Evolutionary conservation across 2,888 invertebrate genomes (phyloP), one percentile per base, ranked within the genome.

Genomic region (Clitarchus hookeri): DNA sequence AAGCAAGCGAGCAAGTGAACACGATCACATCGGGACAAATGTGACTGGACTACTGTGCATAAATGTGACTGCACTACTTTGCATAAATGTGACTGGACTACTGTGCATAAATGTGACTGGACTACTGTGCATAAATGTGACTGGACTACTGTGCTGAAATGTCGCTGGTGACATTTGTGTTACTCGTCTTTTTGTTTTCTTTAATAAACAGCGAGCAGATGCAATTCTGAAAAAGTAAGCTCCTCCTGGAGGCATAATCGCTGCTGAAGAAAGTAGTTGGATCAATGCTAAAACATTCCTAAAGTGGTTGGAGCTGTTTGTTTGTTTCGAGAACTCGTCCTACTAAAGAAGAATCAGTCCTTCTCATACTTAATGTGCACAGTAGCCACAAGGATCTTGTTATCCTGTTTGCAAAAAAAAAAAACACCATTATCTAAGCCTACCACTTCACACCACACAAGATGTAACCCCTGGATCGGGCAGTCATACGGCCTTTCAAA

Each of bases 381-480:
- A 44, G 27, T 19, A 89, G 87, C 26, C 89, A 89, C 78, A 89
- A 88, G 85, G 87, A 88, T 8, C 84, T 89, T n/a, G 88, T 89
- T 6, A 88, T 90, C 44, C 44, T 86, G 13, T 89, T 84, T 88
- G 88, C 89, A 26, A 80, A 80, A 26, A 16, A 23, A 87, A 87
- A 79, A 26, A 86, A 78, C 85, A 89, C 87, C 78, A 89, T 84
- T 86, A 89, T 79, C 88, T 90, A 11, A 88, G 88, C 85, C 85
- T 88, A 9, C 89, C 89, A 36, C 89, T 89, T 16, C 89, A 89
- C 85, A 89, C 88, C 9, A 89, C 88, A 12, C 89, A 89, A 89
- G 84, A 85, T 89, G 53, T 89, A 89, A 48, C 88, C 88, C 0
- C 86, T 87, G 27, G 87, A 87, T 77, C 44, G 84, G 8, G 86